phyloP scores from a whole-genome alignment of 2,888 invertebrate species.

The Drosophila lutescens region DNA sequence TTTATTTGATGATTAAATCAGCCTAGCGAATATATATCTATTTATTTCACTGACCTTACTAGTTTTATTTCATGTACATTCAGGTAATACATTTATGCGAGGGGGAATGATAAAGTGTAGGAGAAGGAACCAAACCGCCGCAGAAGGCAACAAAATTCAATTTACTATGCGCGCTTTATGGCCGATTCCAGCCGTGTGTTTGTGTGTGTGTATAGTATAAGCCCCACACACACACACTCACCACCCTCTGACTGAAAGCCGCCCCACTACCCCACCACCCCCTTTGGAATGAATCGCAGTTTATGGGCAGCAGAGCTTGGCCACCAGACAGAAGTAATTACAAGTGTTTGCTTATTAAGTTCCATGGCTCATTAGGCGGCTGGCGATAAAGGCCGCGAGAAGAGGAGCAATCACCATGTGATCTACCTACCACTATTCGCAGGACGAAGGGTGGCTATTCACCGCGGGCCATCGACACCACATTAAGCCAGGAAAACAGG shows the following conservation, averaged over 20 bases:
- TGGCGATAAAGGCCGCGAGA: slow-evolving; percentile 45
- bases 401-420: slow-evolving; percentile 52
- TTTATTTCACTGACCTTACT: background rate
- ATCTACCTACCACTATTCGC: slow-evolving; percentile 11
- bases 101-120: slow-evolving; percentile 6
- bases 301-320: slow-evolving; percentile 1
- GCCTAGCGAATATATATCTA: too few species aligned
- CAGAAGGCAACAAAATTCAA: slow-evolving; percentile 78
- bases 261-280: slow-evolving; percentile 47
- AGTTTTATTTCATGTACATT: slow-evolving; percentile 2
- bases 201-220: slow-evolving; percentile 5
- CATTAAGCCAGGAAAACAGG: slow-evolving; percentile 20
- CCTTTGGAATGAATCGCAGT: slow-evolving; percentile 29
- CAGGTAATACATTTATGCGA: slow-evolving; percentile 18
- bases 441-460: background rate
- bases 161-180: slow-evolving; percentile 79
- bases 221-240: background rate
- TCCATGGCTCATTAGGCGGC: slow-evolving; percentile 78
- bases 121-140: slow-evolving; percentile 47
- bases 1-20: too few species aligned
- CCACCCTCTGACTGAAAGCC: background rate
- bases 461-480: slow-evolving; percentile 50
- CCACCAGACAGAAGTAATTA: slow-evolving; percentile 65
- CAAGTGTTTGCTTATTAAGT: slow-evolving; percentile 78
- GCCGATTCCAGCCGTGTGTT: slow-evolving; percentile 53